A percentile compares a stretch with the other conserved stretches of the same genome.
phyloP scores from a whole-genome alignment of 2,113 vertebrate genomes.

The Nipponia nippon region DNA sequence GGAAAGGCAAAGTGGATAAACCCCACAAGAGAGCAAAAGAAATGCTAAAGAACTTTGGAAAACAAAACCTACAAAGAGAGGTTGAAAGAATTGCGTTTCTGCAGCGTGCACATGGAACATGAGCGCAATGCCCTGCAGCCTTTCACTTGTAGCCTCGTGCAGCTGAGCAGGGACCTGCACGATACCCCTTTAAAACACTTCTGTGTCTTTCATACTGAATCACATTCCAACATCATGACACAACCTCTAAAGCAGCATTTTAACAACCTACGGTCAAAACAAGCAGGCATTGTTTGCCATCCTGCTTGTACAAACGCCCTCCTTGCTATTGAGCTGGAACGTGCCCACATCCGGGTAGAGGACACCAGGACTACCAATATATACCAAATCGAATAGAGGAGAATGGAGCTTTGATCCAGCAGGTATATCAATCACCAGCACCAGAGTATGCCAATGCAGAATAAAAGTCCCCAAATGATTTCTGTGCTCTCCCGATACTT shows the following conservation, averaged over 20 bases:
- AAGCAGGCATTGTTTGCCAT: slow-evolving; percentile 38
- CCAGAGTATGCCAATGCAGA: not conserved
- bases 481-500: not conserved
- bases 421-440: not conserved
- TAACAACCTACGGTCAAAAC: slow-evolving; percentile 15
- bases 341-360: not conserved
- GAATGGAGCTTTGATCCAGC: not conserved
- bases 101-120: fast-evolving
- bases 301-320: not conserved
- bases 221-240: slow-evolving; percentile 41
- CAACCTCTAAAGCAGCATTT: not conserved
- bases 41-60: not conserved
- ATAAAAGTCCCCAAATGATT: not conserved
- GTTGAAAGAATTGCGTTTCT: not conserved
- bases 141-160: not conserved
- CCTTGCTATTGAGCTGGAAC: not conserved
- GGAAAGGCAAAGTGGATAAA: not conserved
- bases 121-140: not conserved
- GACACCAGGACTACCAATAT: not conserved
- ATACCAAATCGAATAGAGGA: not conserved
- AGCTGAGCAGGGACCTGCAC: not conserved
- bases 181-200: not conserved
- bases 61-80: not conserved
- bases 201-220: not conserved
- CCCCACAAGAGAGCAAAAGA: not conserved